Evolutionary conservation across 2,888 invertebrate genomes (phyloP), one percentile per base, ranked within the genome.

Genomic region (Papilio demoleus): DNA sequence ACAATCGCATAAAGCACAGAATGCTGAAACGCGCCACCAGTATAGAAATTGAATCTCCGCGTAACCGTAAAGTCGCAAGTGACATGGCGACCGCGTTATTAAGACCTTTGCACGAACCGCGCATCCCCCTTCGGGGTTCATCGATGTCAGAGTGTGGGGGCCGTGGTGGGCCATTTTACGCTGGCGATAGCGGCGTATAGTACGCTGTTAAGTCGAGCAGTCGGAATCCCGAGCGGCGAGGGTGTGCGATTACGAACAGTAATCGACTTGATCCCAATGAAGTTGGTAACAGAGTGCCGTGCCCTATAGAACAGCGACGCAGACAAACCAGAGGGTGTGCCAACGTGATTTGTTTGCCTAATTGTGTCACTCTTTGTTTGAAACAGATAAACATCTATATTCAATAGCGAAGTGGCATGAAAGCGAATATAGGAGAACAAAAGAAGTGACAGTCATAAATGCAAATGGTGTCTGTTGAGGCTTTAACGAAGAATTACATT

Each of bases 201-300:
- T 77, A 77, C 82, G 77, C 79, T 85, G 81, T 81, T 77, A 82
- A 75, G 75, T 75, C 75, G 77, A 81, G 80, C 77, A 76, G 78
- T 76, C 77, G 79, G 74, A 76, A 74, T 80, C 82, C 82, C 79
- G 81, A 86, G 87, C 80, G 85, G 84, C 82, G 86, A 82, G 87
- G 87, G 87, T 84, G 84, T 84, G 79, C 88, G 87, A 88, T 88
- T 88, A 87, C 87, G 80, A 81, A 81, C 83, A 82, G 90, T 90
- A 89, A 90, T 91, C 89, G 88, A 82, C 87, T 84, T 88, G 89
- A 89, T 89, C 88, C 87, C 88, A 78, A 87, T 88, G 88, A 89
- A 88, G 88, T 88, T 86, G 84, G 85, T 82, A 87, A 87, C 88
- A 80, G 84, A 85, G 83, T 85, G 83, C 77, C 80, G 78, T 77